Evolutionary conservation across 1,140 invertebrate genomes (phyloP).

Genomic region (Pseudomyrmex gracilis): DNA sequence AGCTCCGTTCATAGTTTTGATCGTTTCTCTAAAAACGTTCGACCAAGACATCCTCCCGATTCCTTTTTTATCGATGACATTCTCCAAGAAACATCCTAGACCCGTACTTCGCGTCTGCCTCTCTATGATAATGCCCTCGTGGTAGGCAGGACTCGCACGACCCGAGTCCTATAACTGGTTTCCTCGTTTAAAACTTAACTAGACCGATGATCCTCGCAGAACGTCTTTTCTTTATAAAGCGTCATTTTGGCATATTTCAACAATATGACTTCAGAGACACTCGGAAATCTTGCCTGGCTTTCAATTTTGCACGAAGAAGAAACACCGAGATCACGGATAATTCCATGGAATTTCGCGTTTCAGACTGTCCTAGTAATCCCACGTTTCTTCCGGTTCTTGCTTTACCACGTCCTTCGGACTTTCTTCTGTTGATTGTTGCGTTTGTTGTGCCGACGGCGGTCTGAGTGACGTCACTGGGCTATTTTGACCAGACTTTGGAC

Average conservation of each 20-base stretch:
- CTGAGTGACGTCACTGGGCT: slow-evolving; percentile 81
- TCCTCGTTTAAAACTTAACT: slow-evolving; percentile 80
- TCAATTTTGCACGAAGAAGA: slow-evolving; percentile 10
- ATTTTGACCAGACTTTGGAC: slow-evolving; percentile 81
- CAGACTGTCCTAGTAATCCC: slow-evolving; percentile 80
- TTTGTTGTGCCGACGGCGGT: slow-evolving; percentile 78
- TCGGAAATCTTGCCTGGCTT: slow-evolving; percentile 11
- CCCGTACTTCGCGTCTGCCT: slow-evolving; percentile 61
- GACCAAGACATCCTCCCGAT: slow-evolving; percentile 56
- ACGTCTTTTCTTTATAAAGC: slow-evolving; percentile 55
- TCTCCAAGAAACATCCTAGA: slow-evolving; percentile 36
- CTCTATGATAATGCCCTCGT: slow-evolving; percentile 83
- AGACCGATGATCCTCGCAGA: slow-evolving; percentile 67
- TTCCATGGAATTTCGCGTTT: slow-evolving; percentile 24
- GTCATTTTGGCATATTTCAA: slow-evolving; percentile 68
- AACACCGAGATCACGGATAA: slow-evolving; percentile 25
- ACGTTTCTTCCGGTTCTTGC: slow-evolving; percentile 83
- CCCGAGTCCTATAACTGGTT: slow-evolving; percentile 85
- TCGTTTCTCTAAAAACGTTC: slow-evolving; percentile 48
- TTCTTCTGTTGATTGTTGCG: slow-evolving; percentile 76
- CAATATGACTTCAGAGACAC: slow-evolving; percentile 1
- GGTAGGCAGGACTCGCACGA: slow-evolving; percentile 82
- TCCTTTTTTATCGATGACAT: slow-evolving; percentile 50
- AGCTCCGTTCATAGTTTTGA: slow-evolving; percentile 75
- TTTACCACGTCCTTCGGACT: slow-evolving; percentile 83